A percentile compares a stretch with the other conserved stretches of the same genome.
Evolutionary conservation across 2,113 vertebrate genomes (phyloP).

Genomic region (Bolborhynchus lineola): DNA sequence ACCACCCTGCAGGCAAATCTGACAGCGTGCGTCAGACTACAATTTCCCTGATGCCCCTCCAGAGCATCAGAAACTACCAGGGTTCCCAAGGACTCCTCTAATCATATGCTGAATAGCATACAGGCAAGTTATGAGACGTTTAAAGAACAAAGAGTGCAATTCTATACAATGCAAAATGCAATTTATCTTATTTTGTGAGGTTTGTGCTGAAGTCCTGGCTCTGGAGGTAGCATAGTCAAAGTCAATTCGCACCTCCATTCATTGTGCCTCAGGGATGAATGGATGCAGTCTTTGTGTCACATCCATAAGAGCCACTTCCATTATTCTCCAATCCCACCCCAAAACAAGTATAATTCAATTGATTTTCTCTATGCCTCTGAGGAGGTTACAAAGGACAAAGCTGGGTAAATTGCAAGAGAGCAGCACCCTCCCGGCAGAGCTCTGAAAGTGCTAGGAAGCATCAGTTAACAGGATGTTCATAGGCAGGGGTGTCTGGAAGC

Average conservation of each 20-base stretch:
- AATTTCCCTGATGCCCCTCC: not conserved
- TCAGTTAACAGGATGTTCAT: not conserved
- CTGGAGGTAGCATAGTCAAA: slow-evolving; percentile 54
- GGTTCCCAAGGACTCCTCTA: slow-evolving; percentile 3
- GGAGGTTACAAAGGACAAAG: slow-evolving; percentile 19
- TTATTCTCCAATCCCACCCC: slow-evolving; percentile 42
- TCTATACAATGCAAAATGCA: not conserved
- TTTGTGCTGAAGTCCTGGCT: slow-evolving; percentile 20
- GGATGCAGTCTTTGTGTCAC: slow-evolving; percentile 15
- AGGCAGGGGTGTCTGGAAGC: not conserved
- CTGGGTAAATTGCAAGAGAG: not conserved
- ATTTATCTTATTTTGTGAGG: slow-evolving; percentile 72
- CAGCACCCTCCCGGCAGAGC: not conserved
- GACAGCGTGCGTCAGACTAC: not conserved
- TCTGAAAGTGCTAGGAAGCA: not conserved
- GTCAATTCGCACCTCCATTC: slow-evolving; percentile 65
- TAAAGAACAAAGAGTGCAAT: slow-evolving; percentile 65
- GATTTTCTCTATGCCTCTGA: not conserved
- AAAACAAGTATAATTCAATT: slow-evolving; percentile 17
- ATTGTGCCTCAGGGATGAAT: slow-evolving; percentile 50
- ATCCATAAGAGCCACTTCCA: slow-evolving; percentile 5
- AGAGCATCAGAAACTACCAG: not conserved
- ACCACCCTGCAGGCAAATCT: not conserved
- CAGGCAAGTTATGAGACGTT: slow-evolving; percentile 45
- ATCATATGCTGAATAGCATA: not conserved